Percentiles rank a stretch among this genome's conserved stretches.
phyloP scores from a whole-genome alignment of 30 jellyfish, hydroid and myxozoan species.

The Cassiopea xamachana region DNA sequence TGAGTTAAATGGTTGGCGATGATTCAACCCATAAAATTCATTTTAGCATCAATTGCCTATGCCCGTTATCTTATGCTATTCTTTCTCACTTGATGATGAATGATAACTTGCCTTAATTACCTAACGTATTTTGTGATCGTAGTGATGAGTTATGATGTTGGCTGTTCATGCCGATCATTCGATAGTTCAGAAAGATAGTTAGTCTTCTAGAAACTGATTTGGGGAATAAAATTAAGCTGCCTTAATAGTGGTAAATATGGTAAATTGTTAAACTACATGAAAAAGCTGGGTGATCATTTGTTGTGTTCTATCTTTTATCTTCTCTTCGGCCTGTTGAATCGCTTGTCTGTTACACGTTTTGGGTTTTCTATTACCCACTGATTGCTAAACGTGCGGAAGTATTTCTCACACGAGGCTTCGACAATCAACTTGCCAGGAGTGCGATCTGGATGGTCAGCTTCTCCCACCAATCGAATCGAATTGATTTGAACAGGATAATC shows the following conservation, averaged over 20 bases:
- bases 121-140: no score
- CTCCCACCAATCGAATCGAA: conserved; percentile 87
- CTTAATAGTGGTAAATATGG: not conserved
- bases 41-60: no score
- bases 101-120: no score
- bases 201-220: no score
- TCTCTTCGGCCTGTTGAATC: conserved; percentile 85
- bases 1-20: no score
- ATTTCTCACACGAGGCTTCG: conserved; percentile 97
- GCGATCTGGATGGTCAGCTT: conserved; percentile 91
- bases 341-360: conserved; percentile 79
- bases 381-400: conserved; percentile 84
- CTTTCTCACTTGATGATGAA: no score
- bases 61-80: no score
- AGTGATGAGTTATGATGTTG: no score
- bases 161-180: no score
- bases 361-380: conserved; percentile 95
- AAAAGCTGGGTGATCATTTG: not conserved
- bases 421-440: conserved; percentile 83
- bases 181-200: no score
- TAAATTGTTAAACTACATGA: not conserved
- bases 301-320: conserved; percentile 5
- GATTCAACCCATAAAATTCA: no score
- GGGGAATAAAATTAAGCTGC: no score
- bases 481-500: conserved; percentile 88